Evolutionary conservation across 1,140 invertebrate species (phyloP).

Genomic region (Cydia pomonella): DNA sequence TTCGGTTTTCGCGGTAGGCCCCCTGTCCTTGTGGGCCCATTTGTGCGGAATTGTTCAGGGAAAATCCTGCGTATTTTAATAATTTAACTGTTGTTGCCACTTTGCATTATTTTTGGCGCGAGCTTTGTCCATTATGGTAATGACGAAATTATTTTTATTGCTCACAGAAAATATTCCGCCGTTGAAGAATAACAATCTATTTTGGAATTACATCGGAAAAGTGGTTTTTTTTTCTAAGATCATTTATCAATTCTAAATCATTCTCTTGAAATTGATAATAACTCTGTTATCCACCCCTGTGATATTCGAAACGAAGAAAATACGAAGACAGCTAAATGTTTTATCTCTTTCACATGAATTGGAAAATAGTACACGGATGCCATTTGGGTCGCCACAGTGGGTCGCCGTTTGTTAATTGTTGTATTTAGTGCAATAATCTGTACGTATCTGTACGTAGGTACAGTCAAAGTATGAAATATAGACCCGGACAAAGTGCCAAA

Average conservation of each 20-base stretch:
- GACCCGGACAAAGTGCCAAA: too few relatives aligned
- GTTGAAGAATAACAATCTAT: neutral
- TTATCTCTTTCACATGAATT: neutral
- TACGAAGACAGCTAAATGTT: neutral
- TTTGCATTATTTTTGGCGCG: slow-evolving; percentile 5
- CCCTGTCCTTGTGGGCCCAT: neutral
- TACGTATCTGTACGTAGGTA: too few relatives aligned
- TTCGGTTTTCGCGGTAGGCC: too few relatives aligned
- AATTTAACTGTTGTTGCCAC: slow-evolving; percentile 23
- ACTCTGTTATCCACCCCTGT: neutral
- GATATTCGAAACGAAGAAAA: neutral
- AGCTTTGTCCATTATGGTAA: slow-evolving; percentile 7
- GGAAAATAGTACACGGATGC: neutral
- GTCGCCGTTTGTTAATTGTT: neutral
- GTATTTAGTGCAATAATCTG: neutral
- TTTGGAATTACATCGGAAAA: neutral
- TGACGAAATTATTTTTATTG: neutral
- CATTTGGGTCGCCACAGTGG: too few relatives aligned
- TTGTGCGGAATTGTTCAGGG: neutral
- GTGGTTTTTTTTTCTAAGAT: neutral
- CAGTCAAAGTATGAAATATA: too few relatives aligned
- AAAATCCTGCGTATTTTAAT: slow-evolving; percentile 9
- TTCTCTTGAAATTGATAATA: neutral
- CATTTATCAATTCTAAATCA: neutral
- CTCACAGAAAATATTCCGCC: neutral